phyloP scores from a whole-genome alignment of 92 coral and sea anemone genomes.

The Montipora capitata region DNA sequence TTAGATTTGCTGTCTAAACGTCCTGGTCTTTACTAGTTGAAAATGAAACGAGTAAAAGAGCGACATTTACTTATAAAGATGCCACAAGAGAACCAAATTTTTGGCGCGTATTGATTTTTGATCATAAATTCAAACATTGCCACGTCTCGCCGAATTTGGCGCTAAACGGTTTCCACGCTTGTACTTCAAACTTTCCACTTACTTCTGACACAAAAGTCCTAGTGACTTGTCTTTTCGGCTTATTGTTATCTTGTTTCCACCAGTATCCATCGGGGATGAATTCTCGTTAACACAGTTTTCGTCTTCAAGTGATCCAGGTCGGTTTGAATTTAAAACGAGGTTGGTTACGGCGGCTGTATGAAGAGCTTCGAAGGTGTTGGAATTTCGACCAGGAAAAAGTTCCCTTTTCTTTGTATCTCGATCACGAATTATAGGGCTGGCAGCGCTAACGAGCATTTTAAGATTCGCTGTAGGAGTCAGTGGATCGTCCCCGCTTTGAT shows the following conservation, averaged over 20 bases:
- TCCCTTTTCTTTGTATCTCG: slow-evolving; percentile 95
- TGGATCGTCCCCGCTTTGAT: slow-evolving; percentile 78
- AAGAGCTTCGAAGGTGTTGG: slow-evolving; percentile 60
- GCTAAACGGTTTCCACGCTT: slow-evolving; percentile 65
- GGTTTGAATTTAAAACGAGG: slow-evolving; percentile 46
- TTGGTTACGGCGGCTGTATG: slow-evolving; percentile 40
- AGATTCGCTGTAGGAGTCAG: slow-evolving; percentile 98
- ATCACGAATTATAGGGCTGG: slow-evolving; percentile 98
- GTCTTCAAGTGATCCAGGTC: slow-evolving; percentile 9
- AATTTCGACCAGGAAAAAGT: slow-evolving; percentile 79
- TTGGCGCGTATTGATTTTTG: slow-evolving; percentile 50
- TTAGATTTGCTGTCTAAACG: no score
- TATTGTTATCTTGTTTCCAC: slow-evolving; percentile 81
- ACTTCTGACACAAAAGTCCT: slow-evolving; percentile 98
- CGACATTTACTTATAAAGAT: neutral
- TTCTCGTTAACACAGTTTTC: slow-evolving; percentile 12
- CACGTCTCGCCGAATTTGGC: slow-evolving; percentile 79
- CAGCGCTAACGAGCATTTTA: slow-evolving; percentile 97
- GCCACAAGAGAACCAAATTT: neutral
- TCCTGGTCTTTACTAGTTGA: neutral
- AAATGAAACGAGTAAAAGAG: neutral
- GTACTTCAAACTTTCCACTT: slow-evolving; percentile 34
- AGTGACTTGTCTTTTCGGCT: slow-evolving; percentile 99
- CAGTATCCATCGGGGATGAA: slow-evolving; percentile 39
- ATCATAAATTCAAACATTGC: slow-evolving; percentile 82